Evolutionary conservation across 2,888 invertebrate species (phyloP).

Genomic region (Dryobota labecula): DNA sequence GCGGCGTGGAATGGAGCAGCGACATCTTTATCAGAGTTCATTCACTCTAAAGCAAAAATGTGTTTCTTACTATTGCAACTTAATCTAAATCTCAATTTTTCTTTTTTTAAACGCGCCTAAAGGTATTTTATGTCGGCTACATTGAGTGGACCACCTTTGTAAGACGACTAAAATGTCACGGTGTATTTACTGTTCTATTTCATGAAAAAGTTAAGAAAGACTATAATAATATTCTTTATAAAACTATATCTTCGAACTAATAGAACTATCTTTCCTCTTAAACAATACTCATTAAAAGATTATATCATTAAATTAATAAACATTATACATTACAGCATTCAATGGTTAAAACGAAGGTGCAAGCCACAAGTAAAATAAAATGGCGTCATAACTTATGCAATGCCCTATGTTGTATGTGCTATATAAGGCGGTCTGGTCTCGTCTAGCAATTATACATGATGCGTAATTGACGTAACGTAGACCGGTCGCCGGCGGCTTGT

Average conservation of each 20-base stretch:
- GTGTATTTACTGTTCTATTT: background rate
- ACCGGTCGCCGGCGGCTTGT: conserved; percentile 75
- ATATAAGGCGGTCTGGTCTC: conserved; percentile 69
- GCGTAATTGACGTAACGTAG: conserved; percentile 83
- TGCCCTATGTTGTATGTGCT: conserved; percentile 56
- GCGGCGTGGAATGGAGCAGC: too few species aligned
- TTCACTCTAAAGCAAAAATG: too few species aligned
- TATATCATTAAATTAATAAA: conserved; percentile 29
- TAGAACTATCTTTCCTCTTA: background rate
- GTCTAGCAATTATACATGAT: conserved; percentile 76
- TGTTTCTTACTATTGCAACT: too few species aligned
- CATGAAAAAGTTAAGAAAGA: background rate
- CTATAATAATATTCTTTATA: background rate
- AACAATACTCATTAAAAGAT: conserved; percentile 13
- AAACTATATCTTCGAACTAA: background rate
- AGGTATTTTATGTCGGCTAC: too few species aligned
- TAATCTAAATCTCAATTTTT: too few species aligned
- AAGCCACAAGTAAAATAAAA: conserved; percentile 51
- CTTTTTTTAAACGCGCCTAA: too few species aligned
- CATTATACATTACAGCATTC: conserved; percentile 8
- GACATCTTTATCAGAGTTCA: too few species aligned
- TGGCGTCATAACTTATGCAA: conserved; percentile 67
- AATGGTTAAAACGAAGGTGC: conserved; percentile 32
- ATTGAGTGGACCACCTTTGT: too few species aligned
- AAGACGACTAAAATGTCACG: too few species aligned